phyloP scores from a whole-genome alignment of 2,797 vertebrate species.

The Pempheris klunzingeri region DNA sequence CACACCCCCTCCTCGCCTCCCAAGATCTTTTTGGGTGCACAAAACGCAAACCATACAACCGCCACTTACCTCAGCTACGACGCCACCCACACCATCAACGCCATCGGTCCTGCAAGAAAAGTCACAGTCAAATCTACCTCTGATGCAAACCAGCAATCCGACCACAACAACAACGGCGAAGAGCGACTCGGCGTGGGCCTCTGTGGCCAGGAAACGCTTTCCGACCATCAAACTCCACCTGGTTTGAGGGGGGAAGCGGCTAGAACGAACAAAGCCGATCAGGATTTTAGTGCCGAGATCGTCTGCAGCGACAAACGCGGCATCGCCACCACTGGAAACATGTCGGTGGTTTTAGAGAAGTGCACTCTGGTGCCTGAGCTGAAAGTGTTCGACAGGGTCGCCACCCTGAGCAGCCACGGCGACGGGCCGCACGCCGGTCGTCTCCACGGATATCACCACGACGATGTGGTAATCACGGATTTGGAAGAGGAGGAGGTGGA shows the following conservation, averaged over 20 bases:
- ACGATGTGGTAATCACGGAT: conserved; percentile 59
- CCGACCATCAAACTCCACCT: not conserved
- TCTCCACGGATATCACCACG: not conserved
- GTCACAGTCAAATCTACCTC: conserved; percentile 55
- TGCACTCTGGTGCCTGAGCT: conserved; percentile 85
- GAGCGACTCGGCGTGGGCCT: not conserved
- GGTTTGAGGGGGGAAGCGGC: not conserved
- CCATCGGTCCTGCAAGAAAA: not conserved
- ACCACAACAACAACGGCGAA: conserved; percentile 37
- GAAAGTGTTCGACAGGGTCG: conserved; percentile 76
- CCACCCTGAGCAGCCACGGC: not conserved
- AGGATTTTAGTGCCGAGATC: not conserved
- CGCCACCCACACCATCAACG: not conserved
- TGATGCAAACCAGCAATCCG: conserved; percentile 32
- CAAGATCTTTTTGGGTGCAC: not conserved
- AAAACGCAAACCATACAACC: conserved; percentile 22
- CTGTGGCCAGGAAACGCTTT: not conserved
- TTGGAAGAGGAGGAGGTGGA: conserved; percentile 13
- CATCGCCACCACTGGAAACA: not conserved
- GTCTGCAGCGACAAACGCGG: not conserved
- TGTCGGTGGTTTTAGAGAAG: conserved; percentile 82
- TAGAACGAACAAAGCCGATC: not conserved
- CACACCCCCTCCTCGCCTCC: conserved; percentile 6
- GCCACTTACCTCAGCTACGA: conserved; percentile 37
- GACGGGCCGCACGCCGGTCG: not conserved